Percentiles rank a stretch among this genome's conserved stretches.
Evolutionary conservation across 2,797 vertebrate species (phyloP).

Genomic region (Eulemur mongoz): DNA sequence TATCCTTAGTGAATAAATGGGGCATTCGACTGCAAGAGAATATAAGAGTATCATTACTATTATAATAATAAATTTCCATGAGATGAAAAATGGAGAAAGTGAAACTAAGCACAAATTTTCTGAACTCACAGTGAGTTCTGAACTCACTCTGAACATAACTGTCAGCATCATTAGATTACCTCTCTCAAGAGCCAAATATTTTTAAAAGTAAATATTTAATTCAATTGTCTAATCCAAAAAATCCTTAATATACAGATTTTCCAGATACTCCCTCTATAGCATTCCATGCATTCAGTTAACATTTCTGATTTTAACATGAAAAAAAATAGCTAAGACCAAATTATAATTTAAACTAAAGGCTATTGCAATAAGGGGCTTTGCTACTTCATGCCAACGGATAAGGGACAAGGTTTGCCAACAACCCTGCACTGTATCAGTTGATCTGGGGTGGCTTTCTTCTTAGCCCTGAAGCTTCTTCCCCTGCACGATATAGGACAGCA

Average conservation of each 20-base stretch:
- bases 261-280: conserved; percentile 6
- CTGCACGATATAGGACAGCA: not conserved
- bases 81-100: not conserved
- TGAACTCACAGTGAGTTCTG: not conserved
- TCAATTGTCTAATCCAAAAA: conserved; percentile 31
- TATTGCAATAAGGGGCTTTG: not conserved
- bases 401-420: not conserved
- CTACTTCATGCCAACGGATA: not conserved
- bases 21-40: conserved; percentile 94
- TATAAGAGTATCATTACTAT: not conserved
- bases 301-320: conserved; percentile 68
- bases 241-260: not conserved
- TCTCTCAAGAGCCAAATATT: not conserved
- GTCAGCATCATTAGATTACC: not conserved
- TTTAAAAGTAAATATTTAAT: conserved; percentile 33
- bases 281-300: conserved; percentile 69
- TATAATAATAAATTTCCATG: not conserved
- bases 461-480: not conserved
- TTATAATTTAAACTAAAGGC: conserved; percentile 49
- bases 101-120: not conserved
- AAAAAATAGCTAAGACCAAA: conserved; percentile 1
- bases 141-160: not conserved
- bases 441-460: not conserved
- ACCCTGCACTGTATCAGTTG: not conserved
- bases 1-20: conserved; percentile 98